Evolutionary conservation across 2,113 vertebrate species (phyloP).

Genomic region (Himantopus leucocephalus): DNA sequence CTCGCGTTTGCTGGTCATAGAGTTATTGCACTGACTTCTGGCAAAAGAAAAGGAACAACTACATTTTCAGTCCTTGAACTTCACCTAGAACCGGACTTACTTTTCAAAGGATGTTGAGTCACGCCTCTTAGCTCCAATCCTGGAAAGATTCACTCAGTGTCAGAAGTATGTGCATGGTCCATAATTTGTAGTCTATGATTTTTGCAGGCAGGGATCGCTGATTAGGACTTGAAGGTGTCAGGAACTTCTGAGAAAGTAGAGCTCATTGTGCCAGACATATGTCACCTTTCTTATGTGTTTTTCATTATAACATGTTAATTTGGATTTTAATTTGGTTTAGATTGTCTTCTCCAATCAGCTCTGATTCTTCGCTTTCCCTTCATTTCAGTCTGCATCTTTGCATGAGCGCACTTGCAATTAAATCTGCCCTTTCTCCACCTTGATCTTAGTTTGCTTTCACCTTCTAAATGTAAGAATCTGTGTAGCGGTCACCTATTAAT

Average conservation of each 20-base stretch:
- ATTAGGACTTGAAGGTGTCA: background rate
- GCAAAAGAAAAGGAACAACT: background rate
- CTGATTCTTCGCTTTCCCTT: background rate
- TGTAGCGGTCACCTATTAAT: background rate
- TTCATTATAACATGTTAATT: background rate
- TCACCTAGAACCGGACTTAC: background rate
- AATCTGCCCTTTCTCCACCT: background rate
- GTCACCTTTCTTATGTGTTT: background rate
- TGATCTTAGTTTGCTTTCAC: background rate
- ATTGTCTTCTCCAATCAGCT: background rate
- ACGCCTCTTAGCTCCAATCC: background rate
- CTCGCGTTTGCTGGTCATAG: background rate
- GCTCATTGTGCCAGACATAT: background rate
- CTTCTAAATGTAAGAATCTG: background rate
- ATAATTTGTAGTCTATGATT: background rate
- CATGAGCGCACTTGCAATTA: background rate
- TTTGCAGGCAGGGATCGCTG: background rate
- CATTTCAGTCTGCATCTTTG: background rate
- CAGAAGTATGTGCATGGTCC: background rate
- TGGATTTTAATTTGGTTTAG: background rate
- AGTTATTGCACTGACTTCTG: background rate
- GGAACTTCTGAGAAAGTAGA: background rate
- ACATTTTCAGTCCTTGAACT: background rate
- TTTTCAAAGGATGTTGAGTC: background rate
- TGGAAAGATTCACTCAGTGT: background rate